Conservation (phyloP, 2,113 vertebrate species). For the Microtus ochrogaster region DNA sequence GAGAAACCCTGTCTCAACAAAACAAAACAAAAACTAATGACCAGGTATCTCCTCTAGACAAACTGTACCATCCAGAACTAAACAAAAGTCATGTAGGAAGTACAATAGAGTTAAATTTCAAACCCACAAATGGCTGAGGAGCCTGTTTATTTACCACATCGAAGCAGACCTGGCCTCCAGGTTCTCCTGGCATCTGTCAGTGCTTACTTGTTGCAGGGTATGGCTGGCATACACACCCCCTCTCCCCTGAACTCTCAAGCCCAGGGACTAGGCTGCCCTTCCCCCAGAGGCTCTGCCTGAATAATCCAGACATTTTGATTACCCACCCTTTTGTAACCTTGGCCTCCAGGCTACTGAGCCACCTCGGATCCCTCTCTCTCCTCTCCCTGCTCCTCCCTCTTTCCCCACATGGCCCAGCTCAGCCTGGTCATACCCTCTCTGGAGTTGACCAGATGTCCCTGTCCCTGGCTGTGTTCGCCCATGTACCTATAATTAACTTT, state of each 20-base stretch:
- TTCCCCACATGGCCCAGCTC: no score
- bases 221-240: no score
- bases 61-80: not conserved
- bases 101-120: not conserved
- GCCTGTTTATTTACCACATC: not conserved
- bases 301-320: not conserved
- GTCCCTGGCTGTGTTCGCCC: not conserved
- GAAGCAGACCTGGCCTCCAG: not conserved
- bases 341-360: not conserved
- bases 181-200: not conserved
- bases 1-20: no score
- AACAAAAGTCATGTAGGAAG: conserved; percentile 56
- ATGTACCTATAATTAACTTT: no score
- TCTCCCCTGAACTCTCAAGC: not conserved
- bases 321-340: not conserved
- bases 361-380: not conserved
- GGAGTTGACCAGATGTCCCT: not conserved
- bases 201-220: not conserved
- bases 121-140: not conserved
- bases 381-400: not conserved
- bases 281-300: not conserved
- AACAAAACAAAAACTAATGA: not conserved
- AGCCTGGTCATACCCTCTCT: no score
- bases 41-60: not conserved
- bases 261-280: not conserved